Conservation (phyloP, 2,888 invertebrate species). For the Darwinula stevensoni region DNA sequence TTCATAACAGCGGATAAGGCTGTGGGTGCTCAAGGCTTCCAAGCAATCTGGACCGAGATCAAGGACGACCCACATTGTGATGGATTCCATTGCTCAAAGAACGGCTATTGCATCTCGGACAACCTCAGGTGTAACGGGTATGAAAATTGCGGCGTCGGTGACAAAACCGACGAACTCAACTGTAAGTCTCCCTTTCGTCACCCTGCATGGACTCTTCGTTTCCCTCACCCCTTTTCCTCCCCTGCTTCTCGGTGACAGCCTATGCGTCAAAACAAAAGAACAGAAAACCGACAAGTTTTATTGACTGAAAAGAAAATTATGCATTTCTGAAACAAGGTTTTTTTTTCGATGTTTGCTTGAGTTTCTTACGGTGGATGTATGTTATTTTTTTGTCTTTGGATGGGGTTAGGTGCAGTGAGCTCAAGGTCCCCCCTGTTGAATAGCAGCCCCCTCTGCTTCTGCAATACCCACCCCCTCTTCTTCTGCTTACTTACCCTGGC, state of each 20-base stretch:
- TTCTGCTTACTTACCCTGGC: too few species aligned
- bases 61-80: constrained; percentile 24
- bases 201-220: too few species aligned
- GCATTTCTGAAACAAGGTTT: neutral
- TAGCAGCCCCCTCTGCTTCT: too few species aligned
- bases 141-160: constrained; percentile 54
- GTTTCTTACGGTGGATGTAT: neutral
- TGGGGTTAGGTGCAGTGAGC: too few species aligned
- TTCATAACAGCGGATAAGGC: constrained; percentile 85
- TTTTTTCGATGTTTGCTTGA: neutral
- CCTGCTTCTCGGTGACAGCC: too few species aligned
- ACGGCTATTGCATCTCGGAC: constrained; percentile 45
- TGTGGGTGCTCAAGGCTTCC: constrained; percentile 73
- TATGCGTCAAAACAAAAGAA: too few species aligned
- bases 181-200: constrained; percentile 29
- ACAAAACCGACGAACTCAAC: constrained; percentile 40
- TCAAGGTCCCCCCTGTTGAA: too few species aligned
- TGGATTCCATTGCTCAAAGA: constrained; percentile 37
- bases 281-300: too few species aligned
- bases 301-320: neutral
- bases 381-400: too few species aligned
- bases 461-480: too few species aligned
- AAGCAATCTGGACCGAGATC: constrained; percentile 83
- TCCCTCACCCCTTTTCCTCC: too few species aligned
- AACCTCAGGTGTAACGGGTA: constrained; percentile 42